Evolutionary conservation across 2,797 vertebrate species (phyloP).

Genomic region (Merluccius polli): DNA sequence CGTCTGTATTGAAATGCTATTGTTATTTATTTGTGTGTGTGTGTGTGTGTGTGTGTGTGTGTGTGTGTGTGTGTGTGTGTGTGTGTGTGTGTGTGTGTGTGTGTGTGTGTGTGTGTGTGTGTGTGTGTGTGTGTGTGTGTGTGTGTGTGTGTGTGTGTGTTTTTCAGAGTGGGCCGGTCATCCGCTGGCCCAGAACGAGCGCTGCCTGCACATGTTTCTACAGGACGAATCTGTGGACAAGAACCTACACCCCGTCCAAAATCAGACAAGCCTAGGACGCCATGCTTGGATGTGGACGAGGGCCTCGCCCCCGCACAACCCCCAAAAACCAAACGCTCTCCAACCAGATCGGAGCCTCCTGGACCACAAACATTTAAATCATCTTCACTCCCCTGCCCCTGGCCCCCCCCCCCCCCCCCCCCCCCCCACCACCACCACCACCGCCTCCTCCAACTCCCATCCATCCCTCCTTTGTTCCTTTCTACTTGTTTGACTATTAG

Average conservation of each 20-base stretch:
- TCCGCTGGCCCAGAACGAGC: constrained; percentile 97
- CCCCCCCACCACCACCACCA: too few relatives aligned
- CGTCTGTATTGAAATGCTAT: not conserved
- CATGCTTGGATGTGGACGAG: not conserved
- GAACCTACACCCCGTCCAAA: constrained; percentile 98
- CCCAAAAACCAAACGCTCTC: constrained; percentile 62
- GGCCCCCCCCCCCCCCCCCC: constrained; percentile 20
- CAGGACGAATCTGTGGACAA: constrained; percentile 97
- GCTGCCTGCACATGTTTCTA: constrained; percentile 99
- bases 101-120: too few relatives aligned
- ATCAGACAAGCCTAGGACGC: constrained; percentile 87
- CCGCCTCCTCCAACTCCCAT: too few relatives aligned
- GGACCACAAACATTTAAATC: constrained; percentile 54
- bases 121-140: too few relatives aligned
- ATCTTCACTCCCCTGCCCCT: constrained; percentile 13
- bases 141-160: constrained; percentile 35
- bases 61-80: too few relatives aligned
- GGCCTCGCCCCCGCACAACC: constrained; percentile 32
- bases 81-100: too few relatives aligned
- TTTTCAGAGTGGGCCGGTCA: constrained; percentile 95
- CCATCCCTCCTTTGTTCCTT: constrained; percentile 36
- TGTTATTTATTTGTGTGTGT: not conserved
- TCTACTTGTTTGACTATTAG: constrained; percentile 47
- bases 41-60: too few relatives aligned
- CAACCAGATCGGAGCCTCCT: constrained; percentile 56